These are phyloP conservation scores for Sebastes itinus DNA, from an alignment of 2,797 vertebrate genomes.

Conservation along the genomic window DNA sequence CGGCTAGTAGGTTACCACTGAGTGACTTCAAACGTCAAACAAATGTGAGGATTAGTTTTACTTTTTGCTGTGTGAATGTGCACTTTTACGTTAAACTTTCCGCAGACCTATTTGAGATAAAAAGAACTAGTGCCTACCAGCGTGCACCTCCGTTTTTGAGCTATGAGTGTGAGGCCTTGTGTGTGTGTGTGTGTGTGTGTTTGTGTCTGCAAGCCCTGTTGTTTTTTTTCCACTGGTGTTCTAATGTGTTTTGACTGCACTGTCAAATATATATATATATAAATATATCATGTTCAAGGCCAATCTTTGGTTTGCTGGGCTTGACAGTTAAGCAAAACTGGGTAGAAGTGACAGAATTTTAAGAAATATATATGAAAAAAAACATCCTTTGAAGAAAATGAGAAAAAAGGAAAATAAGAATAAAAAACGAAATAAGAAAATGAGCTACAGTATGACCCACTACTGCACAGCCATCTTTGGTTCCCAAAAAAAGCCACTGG, in stretches of 20 bases:
- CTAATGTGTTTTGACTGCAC: conserved; percentile 76
- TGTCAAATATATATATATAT: conserved; percentile 68
- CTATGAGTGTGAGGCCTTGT: conserved; percentile 77
- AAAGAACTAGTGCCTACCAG: conserved; percentile 80
- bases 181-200: background rate
- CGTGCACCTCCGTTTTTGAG: conserved; percentile 88
- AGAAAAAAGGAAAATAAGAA: conserved; percentile 28
- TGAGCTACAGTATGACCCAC: conserved; percentile 82
- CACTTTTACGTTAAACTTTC: conserved; percentile 54
- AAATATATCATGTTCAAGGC: conserved; percentile 83
- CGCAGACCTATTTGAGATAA: conserved; percentile 50
- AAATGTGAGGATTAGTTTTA: conserved; percentile 63
- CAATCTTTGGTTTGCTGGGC: conserved; percentile 97
- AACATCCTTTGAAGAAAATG: conserved; percentile 39
- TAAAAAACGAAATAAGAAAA: conserved; percentile 68
- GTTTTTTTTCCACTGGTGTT: conserved; percentile 63
- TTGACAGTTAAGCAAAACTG: conserved; percentile 69
- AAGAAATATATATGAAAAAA: conserved; percentile 52
- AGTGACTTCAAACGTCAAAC: conserved; percentile 73
- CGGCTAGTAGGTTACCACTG: conserved; percentile 82
- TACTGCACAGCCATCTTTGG: conserved; percentile 85
- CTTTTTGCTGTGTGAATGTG: conserved; percentile 61
- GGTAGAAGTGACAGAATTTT: conserved; percentile 53
- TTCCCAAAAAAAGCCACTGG: conserved; percentile 68
- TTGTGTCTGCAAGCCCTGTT: conserved; percentile 50